Percentiles rank a stretch among this genome's conserved stretches.
phyloP scores from a whole-genome alignment of 2,888 invertebrate genomes.

The Caradrina kadenii region DNA sequence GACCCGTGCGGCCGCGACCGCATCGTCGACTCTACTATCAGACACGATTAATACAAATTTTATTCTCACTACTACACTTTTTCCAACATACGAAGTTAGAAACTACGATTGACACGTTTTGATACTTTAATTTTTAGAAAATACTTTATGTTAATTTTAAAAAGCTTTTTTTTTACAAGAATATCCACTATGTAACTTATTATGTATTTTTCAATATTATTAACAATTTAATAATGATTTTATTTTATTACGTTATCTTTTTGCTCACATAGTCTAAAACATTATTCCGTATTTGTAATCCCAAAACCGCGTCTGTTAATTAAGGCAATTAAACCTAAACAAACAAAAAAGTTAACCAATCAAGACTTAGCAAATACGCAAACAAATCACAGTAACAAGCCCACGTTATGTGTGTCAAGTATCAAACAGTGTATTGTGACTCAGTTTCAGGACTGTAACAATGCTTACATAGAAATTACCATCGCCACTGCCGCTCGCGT shows the following conservation, averaged over 20 bases:
- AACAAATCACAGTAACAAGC: constrained; percentile 10
- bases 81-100: constrained; percentile 75
- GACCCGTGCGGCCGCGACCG: constrained; percentile 74
- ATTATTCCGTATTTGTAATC: neutral
- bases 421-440: constrained; percentile 68
- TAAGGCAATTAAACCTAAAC: neutral
- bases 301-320: constrained; percentile 1
- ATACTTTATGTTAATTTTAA: neutral
- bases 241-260: neutral
- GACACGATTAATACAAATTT: constrained; percentile 78
- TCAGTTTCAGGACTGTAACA: constrained; percentile 80
- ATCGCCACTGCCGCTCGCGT: constrained; percentile 66
- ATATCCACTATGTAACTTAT: neutral
- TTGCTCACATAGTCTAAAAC: neutral
- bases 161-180: no score
- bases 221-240: neutral
- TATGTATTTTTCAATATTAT: neutral
- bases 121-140: constrained; percentile 70
- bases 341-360: constrained; percentile 9
- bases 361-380: neutral
- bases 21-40: constrained; percentile 79
- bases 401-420: constrained; percentile 66
- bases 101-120: constrained; percentile 65
- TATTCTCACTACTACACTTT: constrained; percentile 78
- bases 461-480: constrained; percentile 88